A percentile compares a stretch with the other conserved stretches of the same genome.
Conservation (phyloP, 2,888 invertebrate species). For the Tipula confusa region DNA sequence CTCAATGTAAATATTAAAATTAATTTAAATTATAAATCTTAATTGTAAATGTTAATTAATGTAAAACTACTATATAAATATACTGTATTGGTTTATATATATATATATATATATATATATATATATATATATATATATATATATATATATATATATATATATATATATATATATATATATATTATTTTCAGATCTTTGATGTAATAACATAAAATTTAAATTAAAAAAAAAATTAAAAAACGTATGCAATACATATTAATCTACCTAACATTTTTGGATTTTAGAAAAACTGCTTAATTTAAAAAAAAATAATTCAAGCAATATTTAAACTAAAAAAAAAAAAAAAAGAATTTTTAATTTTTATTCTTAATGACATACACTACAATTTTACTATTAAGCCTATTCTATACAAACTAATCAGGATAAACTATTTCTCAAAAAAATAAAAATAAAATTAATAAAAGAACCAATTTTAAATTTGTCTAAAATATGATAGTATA, state of each 20-base stretch:
- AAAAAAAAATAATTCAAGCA: neutral
- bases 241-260: neutral
- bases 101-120: neutral
- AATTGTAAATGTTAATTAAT: neutral
- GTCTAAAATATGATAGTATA: neutral
- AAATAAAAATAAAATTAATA: neutral
- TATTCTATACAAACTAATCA: neutral
- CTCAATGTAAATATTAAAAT: neutral
- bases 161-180: neutral
- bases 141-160: neutral
- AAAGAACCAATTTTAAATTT: slow-evolving; percentile 25
- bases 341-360: neutral
- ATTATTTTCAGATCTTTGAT: neutral
- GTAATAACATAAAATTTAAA: neutral
- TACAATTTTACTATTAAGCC: neutral
- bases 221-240: neutral
- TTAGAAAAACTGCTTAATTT: neutral
- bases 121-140: neutral
- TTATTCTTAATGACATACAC: neutral
- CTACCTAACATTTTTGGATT: neutral
- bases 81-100: neutral
- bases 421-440: slow-evolving; percentile 14
- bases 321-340: no score
- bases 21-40: neutral
- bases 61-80: neutral